Evolutionary conservation across 2,888 invertebrate genomes (phyloP).

Genomic region (Bimastos eiseni): DNA sequence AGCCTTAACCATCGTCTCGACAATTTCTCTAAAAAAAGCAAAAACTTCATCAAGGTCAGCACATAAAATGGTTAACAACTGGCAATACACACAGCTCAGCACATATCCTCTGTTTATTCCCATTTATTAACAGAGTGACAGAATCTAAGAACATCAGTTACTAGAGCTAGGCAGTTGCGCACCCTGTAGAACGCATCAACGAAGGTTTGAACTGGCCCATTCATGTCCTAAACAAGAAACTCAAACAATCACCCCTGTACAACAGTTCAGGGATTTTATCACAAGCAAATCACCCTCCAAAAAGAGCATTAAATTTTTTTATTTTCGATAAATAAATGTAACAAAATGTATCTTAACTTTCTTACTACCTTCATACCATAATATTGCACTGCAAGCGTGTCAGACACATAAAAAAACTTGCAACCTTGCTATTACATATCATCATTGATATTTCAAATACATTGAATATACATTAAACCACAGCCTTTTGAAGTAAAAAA

Average conservation of each 20-base stretch:
- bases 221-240: background rate
- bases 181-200: background rate
- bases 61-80: background rate
- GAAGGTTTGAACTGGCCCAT: too few relatives aligned
- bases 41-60: background rate
- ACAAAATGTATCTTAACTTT: background rate
- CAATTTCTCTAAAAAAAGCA: slow-evolving; percentile 77
- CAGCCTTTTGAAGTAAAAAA: too few relatives aligned
- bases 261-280: background rate
- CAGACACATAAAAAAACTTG: background rate
- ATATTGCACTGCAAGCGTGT: background rate
- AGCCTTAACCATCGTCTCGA: slow-evolving; percentile 97
- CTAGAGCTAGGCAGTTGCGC: background rate
- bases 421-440: background rate
- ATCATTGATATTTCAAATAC: background rate
- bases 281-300: background rate
- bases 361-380: background rate
- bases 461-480: background rate
- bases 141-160: background rate
- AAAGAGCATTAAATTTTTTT: background rate
- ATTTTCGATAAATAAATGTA: background rate
- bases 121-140: background rate
- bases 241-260: too few relatives aligned
- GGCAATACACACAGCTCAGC: background rate
- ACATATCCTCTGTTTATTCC: background rate